Conservation (phyloP, 2,888 invertebrate genomes). For the Dryocosmus kuriphilus region DNA sequence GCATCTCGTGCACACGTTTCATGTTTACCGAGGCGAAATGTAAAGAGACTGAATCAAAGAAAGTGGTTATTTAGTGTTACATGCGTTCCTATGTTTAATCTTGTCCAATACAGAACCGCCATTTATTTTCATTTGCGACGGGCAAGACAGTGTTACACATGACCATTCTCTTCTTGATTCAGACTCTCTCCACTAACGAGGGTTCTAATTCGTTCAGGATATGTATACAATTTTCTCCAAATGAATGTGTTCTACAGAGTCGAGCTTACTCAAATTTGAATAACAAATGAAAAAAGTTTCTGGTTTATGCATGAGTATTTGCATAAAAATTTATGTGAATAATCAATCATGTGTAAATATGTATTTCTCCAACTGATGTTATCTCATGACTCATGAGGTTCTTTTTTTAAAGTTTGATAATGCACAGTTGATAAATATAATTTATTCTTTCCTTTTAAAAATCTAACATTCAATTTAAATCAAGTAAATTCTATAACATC, state of each 20-base stretch:
- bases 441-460: background rate
- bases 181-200: slow-evolving; percentile 20
- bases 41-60: slow-evolving; percentile 10
- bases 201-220: slow-evolving; percentile 29
- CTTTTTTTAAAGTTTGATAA: background rate
- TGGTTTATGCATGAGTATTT: background rate
- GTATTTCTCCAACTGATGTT: background rate
- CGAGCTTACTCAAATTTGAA: slow-evolving; percentile 24
- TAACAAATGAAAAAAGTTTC: slow-evolving; percentile 35
- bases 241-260: slow-evolving; percentile 7
- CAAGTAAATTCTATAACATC: background rate
- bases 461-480: background rate
- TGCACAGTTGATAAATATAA: background rate
- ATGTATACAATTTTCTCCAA: slow-evolving; percentile 26
- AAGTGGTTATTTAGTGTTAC: slow-evolving; percentile 34
- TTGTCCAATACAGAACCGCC: slow-evolving; percentile 15
- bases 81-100: slow-evolving; percentile 12
- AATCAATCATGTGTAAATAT: background rate
- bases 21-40: background rate
- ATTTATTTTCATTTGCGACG: slow-evolving; percentile 33
- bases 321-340: slow-evolving; percentile 1
- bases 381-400: background rate
- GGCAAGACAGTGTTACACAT: slow-evolving; percentile 7
- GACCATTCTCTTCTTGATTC: slow-evolving; percentile 30
- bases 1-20: background rate